Percentiles rank a stretch among this genome's conserved stretches.
These are phyloP conservation scores for Progne subis DNA, from an alignment of 2,113 vertebrate species.

Conservation along the genomic window DNA sequence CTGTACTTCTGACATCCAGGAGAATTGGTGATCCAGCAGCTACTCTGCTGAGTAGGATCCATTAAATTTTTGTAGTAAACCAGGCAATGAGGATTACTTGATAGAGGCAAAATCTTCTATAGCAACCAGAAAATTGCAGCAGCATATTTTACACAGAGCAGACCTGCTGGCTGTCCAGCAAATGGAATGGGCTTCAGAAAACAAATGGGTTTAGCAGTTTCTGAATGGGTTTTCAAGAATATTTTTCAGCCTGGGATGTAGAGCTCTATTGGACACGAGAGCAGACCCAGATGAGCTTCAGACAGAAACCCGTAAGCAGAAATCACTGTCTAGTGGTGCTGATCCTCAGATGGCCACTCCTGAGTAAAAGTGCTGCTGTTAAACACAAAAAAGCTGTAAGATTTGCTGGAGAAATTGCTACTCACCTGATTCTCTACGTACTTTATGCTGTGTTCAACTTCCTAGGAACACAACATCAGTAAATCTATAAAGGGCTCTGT, in stretches of 20 bases:
- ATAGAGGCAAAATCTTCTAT: not conserved
- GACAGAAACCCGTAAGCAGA: not conserved
- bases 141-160: not conserved
- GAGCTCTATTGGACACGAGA: not conserved
- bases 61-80: not conserved
- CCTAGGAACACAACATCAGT: not conserved
- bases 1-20: not conserved
- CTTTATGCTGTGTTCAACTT: not conserved
- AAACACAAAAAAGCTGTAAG: not conserved
- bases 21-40: not conserved
- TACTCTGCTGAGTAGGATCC: not conserved
- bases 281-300: not conserved
- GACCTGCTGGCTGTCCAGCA: not conserved
- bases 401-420: not conserved
- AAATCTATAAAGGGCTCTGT: not conserved
- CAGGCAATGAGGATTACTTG: not conserved
- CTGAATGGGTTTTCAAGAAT: not conserved
- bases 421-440: not conserved
- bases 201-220: not conserved
- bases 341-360: not conserved
- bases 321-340: not conserved
- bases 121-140: not conserved
- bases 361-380: not conserved
- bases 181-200: not conserved
- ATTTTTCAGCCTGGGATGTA: not conserved